These are phyloP conservation scores for Gallinago solitaria DNA, from an alignment of 2,797 vertebrate genomes.

Conservation along the genomic window DNA sequence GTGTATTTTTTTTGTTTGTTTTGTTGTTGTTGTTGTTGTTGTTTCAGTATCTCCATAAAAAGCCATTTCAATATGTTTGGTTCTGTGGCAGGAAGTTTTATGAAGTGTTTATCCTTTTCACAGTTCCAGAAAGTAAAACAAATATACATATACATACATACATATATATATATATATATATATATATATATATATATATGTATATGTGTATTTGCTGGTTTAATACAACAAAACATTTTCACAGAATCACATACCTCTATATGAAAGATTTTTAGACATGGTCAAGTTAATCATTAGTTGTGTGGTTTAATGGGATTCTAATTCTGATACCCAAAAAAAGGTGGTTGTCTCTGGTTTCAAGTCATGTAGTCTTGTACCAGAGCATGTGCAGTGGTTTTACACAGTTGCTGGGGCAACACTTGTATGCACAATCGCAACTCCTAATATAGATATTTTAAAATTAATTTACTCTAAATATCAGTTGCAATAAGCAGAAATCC, in stretches of 20 bases:
- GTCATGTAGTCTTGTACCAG: background rate
- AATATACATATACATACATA: background rate
- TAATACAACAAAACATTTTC: background rate
- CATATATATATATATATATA: background rate
- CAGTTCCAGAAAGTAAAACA: slow-evolving; percentile 6
- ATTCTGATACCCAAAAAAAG: background rate
- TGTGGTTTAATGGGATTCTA: background rate
- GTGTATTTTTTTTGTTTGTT: slow-evolving; percentile 14
- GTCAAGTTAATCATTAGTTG: background rate
- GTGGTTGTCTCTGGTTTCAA: background rate
- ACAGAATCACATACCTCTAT: background rate
- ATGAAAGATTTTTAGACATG: background rate
- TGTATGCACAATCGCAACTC: background rate
- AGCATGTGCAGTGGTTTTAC: background rate
- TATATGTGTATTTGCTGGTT: background rate
- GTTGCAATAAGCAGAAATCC: background rate
- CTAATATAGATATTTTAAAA: background rate
- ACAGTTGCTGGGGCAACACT: background rate
- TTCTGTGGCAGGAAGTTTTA: slow-evolving; percentile 52
- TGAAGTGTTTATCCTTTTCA: slow-evolving; percentile 48
- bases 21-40: background rate
- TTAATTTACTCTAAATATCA: background rate
- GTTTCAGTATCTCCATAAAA: slow-evolving; percentile 72
- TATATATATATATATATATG: background rate
- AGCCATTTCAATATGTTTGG: slow-evolving; percentile 71